phyloP scores from a whole-genome alignment of 2,888 invertebrate genomes.

The Limnephilus auricula region DNA sequence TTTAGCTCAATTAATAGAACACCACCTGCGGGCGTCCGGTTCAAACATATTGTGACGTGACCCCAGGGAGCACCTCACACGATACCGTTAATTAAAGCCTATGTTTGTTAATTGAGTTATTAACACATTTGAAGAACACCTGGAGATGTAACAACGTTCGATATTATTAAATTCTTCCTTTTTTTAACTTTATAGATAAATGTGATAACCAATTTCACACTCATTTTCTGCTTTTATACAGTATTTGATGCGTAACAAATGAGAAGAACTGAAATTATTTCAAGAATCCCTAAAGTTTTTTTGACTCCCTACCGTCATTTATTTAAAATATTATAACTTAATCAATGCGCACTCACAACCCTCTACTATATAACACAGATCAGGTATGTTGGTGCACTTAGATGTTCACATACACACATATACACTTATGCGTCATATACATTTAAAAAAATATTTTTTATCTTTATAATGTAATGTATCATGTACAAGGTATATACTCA shows the following conservation, averaged over 20 bases:
- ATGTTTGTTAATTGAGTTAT: not conserved
- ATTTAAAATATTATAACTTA: too few species aligned
- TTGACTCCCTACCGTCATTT: too few species aligned
- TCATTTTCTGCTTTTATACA: not conserved
- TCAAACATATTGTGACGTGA: not conserved
- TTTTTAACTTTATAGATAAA: not conserved
- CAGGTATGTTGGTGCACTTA: too few species aligned
- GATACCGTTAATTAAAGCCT: not conserved
- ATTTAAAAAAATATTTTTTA: too few species aligned
- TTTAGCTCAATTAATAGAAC: not conserved
- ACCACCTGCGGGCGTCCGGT: not conserved
- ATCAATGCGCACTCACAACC: too few species aligned
- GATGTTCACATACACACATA: too few species aligned
- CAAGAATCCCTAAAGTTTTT: too few species aligned
- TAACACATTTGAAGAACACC: not conserved
- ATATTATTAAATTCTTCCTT: not conserved
- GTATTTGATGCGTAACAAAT: not conserved
- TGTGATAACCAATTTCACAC: not conserved
- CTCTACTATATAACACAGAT: too few species aligned
- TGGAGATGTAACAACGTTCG: not conserved
- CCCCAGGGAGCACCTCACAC: not conserved
- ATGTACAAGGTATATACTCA: too few species aligned
- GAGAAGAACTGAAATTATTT: too few species aligned
- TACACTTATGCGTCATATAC: too few species aligned
- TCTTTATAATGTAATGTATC: too few species aligned